phyloP scores from a whole-genome alignment of 2,888 invertebrate genomes.

The Drosophila nr. fundita region DNA sequence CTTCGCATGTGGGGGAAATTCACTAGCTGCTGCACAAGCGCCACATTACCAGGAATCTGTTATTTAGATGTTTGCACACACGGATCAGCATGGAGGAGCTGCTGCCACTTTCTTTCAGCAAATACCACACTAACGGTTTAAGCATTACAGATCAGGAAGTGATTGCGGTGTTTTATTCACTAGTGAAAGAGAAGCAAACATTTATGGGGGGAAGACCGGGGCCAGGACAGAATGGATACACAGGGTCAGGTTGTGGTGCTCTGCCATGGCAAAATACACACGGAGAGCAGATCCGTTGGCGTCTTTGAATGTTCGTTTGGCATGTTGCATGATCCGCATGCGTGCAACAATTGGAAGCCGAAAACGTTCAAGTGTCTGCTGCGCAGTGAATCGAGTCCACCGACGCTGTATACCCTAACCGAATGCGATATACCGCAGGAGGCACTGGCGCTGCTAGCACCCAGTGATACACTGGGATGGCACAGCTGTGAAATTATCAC shows the following conservation, averaged over 20 bases:
- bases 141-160: constrained; percentile 85
- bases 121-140: constrained; percentile 84
- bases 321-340: constrained; percentile 87
- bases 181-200: constrained; percentile 83
- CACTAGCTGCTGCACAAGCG: constrained; percentile 86
- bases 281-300: constrained; percentile 86
- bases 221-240: constrained; percentile 86
- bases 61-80: constrained; percentile 86
- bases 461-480: constrained; percentile 60
- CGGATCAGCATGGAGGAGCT: constrained; percentile 70
- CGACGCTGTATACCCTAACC: constrained; percentile 61
- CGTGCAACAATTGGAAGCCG: constrained; percentile 89
- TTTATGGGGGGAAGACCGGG: constrained; percentile 86
- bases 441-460: constrained; percentile 71
- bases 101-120: constrained; percentile 55
- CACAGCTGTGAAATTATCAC: constrained; percentile 32
- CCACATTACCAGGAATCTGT: constrained; percentile 86
- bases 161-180: constrained; percentile 80
- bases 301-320: constrained; percentile 89
- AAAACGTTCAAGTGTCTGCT: constrained; percentile 86
- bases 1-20: constrained; percentile 85
- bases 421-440: constrained; percentile 67
- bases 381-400: constrained; percentile 76
- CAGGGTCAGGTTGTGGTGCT: constrained; percentile 88
- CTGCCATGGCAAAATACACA: constrained; percentile 88